A percentile compares a stretch with the other conserved stretches of the same genome.
phyloP scores from a whole-genome alignment of 2,113 vertebrate genomes.

The Melanerpes aurifrons region DNA sequence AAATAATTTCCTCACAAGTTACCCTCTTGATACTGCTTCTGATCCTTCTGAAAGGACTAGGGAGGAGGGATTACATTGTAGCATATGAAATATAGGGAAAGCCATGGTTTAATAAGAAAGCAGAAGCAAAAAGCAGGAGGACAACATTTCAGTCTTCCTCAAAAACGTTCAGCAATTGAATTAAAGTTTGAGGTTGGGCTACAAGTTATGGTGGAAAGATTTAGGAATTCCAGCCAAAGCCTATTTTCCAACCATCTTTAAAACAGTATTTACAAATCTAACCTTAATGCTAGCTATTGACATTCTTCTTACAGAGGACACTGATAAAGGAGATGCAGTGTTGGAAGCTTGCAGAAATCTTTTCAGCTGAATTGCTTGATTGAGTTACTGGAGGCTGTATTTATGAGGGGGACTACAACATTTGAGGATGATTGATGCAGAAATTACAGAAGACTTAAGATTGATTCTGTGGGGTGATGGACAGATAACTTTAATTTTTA shows the following conservation, averaged over 20 bases:
- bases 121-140: not conserved
- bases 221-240: not conserved
- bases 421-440: not conserved
- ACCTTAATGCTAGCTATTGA: conserved; percentile 12
- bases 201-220: not conserved
- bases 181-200: not conserved
- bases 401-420: not conserved
- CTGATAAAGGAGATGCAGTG: not conserved
- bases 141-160: not conserved
- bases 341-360: not conserved
- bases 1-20: conserved; percentile 36
- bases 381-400: not conserved
- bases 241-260: not conserved
- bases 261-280: conserved; percentile 20
- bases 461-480: not conserved
- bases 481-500: not conserved
- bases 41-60: too few species aligned
- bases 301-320: not conserved
- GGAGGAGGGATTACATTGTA: not conserved
- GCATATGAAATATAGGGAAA: not conserved
- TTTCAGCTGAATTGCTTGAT: not conserved
- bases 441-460: not conserved
- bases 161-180: not conserved
- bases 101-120: not conserved
- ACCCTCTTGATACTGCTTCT: too few species aligned